Percentiles rank a stretch among this genome's conserved stretches.
These are phyloP conservation scores for Coracopsis vasa DNA, from an alignment of 2,113 vertebrate genomes.

Conservation along the genomic window DNA sequence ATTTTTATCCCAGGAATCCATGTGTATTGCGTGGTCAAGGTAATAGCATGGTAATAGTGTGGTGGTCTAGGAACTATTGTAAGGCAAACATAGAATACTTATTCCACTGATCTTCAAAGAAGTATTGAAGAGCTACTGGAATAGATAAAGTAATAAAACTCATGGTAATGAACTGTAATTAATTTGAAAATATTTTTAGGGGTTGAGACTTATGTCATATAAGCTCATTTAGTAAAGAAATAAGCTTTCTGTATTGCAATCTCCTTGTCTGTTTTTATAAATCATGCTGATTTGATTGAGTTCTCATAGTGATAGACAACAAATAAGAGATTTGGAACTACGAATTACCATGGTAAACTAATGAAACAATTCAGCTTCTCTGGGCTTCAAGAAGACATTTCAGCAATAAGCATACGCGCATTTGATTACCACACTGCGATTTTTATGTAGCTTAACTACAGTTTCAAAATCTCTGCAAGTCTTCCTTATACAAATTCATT, in stretches of 20 bases:
- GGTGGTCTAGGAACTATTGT: background rate
- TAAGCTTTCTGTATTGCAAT: background rate
- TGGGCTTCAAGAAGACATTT: background rate
- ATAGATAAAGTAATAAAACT: background rate
- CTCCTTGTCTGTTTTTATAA: background rate
- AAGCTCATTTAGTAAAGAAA: background rate
- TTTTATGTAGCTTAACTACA: background rate
- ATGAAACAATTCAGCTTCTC: background rate
- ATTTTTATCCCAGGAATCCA: background rate
- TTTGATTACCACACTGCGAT: background rate
- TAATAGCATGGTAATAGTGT: background rate
- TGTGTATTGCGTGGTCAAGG: background rate
- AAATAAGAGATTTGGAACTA: background rate
- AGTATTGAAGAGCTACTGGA: background rate
- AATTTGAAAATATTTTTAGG: background rate
- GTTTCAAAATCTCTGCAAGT: background rate
- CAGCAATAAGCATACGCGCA: background rate
- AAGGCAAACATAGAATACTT: background rate
- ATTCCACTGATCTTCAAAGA: background rate
- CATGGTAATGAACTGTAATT: background rate
- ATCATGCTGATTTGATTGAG: background rate
- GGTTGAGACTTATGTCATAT: background rate
- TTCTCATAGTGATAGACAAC: background rate
- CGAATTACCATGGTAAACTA: background rate
- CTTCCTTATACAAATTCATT: background rate